phyloP scores from a whole-genome alignment of 1,140 invertebrate species.

The Leptinotarsa defecta region DNA sequence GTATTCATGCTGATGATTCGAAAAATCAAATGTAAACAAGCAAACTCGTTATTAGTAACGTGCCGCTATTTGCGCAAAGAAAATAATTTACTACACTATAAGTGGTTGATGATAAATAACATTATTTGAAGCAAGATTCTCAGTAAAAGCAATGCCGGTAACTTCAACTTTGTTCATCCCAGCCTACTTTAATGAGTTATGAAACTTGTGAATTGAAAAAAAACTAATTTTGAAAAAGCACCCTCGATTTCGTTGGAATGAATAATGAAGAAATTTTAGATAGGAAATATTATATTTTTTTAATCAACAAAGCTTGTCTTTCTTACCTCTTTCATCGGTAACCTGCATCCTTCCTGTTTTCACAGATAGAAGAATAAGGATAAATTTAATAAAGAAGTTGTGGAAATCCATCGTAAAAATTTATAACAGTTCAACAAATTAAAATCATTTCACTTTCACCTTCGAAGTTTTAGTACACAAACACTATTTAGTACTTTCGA shows the following conservation, averaged over 20 bases:
- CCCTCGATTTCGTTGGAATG: too few relatives aligned
- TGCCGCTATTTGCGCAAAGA: too few relatives aligned
- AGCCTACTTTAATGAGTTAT: background rate
- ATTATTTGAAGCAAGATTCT: too few relatives aligned
- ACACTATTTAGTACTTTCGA: background rate
- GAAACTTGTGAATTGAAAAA: background rate
- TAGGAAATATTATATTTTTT: background rate
- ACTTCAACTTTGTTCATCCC: background rate
- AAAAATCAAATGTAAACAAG: too few relatives aligned
- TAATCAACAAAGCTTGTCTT: background rate
- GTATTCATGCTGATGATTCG: too few relatives aligned
- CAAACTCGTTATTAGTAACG: too few relatives aligned
- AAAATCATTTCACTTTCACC: background rate
- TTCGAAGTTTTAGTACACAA: background rate
- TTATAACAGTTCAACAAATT: background rate
- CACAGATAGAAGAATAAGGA: background rate
- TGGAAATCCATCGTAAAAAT: background rate
- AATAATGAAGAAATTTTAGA: too few relatives aligned
- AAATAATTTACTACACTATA: too few relatives aligned
- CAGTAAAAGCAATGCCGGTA: too few relatives aligned
- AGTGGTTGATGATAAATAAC: too few relatives aligned
- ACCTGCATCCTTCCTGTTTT: background rate
- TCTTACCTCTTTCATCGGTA: slow-evolving; percentile 2
- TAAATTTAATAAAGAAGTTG: background rate
- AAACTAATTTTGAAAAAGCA: background rate